A percentile compares a stretch with the other conserved stretches of the same genome.
Evolutionary conservation across 1,140 invertebrate genomes (phyloP).

Genomic region (Procambarus virginalis): DNA sequence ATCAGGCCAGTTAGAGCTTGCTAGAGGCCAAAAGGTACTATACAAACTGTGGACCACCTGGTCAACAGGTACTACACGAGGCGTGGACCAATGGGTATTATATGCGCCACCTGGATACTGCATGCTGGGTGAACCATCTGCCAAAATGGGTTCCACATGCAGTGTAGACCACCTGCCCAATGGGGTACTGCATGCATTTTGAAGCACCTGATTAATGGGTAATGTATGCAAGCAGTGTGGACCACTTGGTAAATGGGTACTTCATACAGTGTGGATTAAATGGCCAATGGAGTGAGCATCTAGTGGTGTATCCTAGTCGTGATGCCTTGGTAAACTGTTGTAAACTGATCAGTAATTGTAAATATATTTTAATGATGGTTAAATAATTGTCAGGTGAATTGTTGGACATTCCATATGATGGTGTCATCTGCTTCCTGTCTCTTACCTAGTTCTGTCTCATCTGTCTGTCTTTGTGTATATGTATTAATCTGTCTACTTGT

Average conservation of each 20-base stretch:
- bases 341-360: not conserved
- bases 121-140: too few species aligned
- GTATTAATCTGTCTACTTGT: not conserved
- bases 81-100: too few species aligned
- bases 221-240: too few species aligned
- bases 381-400: not conserved
- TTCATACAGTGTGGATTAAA: too few species aligned
- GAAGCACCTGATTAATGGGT: too few species aligned
- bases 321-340: not conserved
- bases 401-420: not conserved
- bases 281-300: not conserved
- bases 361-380: constrained; percentile 7
- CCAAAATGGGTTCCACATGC: too few species aligned
- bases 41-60: too few species aligned
- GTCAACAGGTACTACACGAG: too few species aligned
- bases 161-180: not conserved
- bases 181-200: not conserved
- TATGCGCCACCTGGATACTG: too few species aligned
- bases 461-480: constrained; percentile 6
- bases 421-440: not conserved
- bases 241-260: too few species aligned
- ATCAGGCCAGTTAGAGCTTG: not conserved
- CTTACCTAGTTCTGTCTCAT: not conserved
- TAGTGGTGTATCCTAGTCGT: not conserved
- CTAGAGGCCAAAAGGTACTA: not conserved